phyloP scores from a whole-genome alignment of 2,888 invertebrate species.

The Hypercompe scribonia region DNA sequence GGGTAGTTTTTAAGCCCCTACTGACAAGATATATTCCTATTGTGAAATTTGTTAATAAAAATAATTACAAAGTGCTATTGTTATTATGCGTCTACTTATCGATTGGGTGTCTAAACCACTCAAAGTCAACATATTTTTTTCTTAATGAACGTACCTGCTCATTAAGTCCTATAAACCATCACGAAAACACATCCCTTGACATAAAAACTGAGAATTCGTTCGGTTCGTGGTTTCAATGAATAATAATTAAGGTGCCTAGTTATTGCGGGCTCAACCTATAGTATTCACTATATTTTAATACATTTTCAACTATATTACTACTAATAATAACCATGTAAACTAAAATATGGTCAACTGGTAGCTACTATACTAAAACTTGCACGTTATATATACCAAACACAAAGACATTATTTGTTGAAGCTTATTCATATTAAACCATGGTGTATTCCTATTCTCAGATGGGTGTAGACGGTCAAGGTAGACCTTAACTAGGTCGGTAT shows the following conservation, averaged over 20 bases:
- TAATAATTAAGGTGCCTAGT: background rate
- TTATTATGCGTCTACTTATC: no score
- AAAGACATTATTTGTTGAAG: background rate
- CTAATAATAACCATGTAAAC: background rate
- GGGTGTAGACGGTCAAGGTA: constrained; percentile 12
- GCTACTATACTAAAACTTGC: background rate
- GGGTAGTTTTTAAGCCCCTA: no score
- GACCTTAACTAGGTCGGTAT: constrained; percentile 4
- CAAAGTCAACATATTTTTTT: no score
- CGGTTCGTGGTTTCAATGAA: no score
- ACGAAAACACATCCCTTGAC: no score
- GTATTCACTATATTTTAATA: background rate
- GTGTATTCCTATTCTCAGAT: background rate
- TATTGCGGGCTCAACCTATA: background rate
- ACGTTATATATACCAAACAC: background rate
- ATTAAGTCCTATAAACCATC: no score
- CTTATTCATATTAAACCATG: constrained; percentile 2
- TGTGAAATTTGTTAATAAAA: no score
- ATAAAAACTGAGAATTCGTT: no score
- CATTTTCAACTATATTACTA: background rate
- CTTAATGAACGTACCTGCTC: no score
- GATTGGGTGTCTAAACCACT: no score
- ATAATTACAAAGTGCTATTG: no score
- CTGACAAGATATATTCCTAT: no score
- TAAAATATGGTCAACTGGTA: background rate